phyloP scores from a whole-genome alignment of 2,888 invertebrate species.

The Yponomeuta plumbellus region DNA sequence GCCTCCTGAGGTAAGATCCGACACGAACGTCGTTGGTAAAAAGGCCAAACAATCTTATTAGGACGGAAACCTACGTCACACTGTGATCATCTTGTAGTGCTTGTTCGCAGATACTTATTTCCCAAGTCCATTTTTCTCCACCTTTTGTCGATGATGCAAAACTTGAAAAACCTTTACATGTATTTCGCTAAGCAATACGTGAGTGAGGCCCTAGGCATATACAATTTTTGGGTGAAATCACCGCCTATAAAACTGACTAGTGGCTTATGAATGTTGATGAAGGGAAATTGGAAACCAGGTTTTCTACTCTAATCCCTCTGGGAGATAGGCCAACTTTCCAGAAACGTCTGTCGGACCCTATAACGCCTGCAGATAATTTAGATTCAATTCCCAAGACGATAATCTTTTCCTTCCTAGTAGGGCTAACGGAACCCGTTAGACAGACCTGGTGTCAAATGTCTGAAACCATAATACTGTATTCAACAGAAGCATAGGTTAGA shows the following conservation, averaged over 20 bases:
- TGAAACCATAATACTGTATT: slow-evolving; percentile 17
- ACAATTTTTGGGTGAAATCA: not conserved
- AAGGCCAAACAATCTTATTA: not conserved
- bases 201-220: not conserved
- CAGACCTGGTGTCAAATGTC: not conserved
- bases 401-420: not conserved
- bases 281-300: not conserved
- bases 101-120: not conserved
- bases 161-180: no score
- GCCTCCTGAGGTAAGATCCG: not conserved
- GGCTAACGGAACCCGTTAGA: not conserved
- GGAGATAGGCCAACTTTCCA: not conserved
- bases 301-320: not conserved
- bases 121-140: no score
- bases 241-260: not conserved
- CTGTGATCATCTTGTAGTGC: not conserved
- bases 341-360: not conserved
- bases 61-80: not conserved
- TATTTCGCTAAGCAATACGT: no score
- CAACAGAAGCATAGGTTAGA: not conserved
- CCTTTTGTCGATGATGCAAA: no score
- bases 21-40: slow-evolving; percentile 2
- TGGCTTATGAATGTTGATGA: not conserved
- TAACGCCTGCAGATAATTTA: slow-evolving; percentile 11
- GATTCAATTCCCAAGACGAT: slow-evolving; percentile 42